Base-by-base conservation (phyloP, 1,140 invertebrate species). In the Odontomachus brunneus region DNA sequence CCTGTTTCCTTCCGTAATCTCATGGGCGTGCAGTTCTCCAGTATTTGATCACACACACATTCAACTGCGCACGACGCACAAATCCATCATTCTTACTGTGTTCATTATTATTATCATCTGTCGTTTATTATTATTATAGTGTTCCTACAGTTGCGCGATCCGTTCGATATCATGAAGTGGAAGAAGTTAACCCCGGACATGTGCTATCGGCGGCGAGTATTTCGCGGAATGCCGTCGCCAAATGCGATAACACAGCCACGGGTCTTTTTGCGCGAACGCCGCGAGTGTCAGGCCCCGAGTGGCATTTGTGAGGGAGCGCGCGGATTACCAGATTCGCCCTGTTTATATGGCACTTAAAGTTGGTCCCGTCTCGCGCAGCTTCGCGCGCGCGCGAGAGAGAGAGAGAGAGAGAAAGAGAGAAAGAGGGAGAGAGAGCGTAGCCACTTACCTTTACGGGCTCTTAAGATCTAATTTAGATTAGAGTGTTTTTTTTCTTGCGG, bases 391-490 rank as follows among this genome's bases (percentile, higher is more conserved):
- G n/a, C n/a, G n/a, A n/a, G n/a, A n/a, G n/a, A n/a, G n/a, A n/a
- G n/a, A n/a, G n/a, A n/a, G n/a, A n/a, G n/a, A n/a, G n/a, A n/a
- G n/a, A n/a, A n/a, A n/a, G n/a, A n/a, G n/a, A n/a, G n/a, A n/a
- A n/a, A n/a, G n/a, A n/a, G n/a, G n/a, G n/a, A n/a, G n/a, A n/a
- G 65, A 80, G 65, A 82, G 71, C 82, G 81, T 67, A 60, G 66
- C 88, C 88, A 86, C 78, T 89, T 89, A 89, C 85, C 82, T 89
- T 87, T 88, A 89, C 88, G 84, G 78, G 69, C 85, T 87, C 83
- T 87, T 89, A 89, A 89, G 88, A 89, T 89, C 88, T 89, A 89
- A 89, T 89, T 89, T 89, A 89, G 88, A 89, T 89, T 89, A 86
- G 75, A 89, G 78, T 84, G 76, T 78, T n/a, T n/a, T n/a, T n/a